Conservation (phyloP, 2,113 vertebrate genomes). For the Balaenoptera acutorostrata region DNA sequence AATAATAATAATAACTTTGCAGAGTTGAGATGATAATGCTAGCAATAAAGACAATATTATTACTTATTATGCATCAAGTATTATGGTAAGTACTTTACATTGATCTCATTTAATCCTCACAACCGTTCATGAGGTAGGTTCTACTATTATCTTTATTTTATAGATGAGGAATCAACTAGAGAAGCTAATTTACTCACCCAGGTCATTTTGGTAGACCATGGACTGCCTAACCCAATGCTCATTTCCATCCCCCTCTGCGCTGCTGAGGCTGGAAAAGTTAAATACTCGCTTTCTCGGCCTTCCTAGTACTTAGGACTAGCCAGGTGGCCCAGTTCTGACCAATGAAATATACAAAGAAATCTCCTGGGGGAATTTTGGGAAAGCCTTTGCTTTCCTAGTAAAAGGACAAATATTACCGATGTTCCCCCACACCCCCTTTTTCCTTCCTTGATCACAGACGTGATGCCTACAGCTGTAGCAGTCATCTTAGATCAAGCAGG, state of each 20-base stretch:
- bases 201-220: neutral
- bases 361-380: neutral
- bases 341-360: neutral
- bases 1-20: neutral
- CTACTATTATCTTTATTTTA: slow-evolving; percentile 28
- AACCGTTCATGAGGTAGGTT: neutral
- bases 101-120: slow-evolving; percentile 14
- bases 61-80: neutral
- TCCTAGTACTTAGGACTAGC: neutral
- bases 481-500: neutral
- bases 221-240: neutral
- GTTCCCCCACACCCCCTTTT: neutral
- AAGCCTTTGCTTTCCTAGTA: neutral
- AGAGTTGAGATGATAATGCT: neutral
- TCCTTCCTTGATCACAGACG: neutral
- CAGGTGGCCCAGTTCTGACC: neutral
- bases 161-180: slow-evolving; percentile 23
- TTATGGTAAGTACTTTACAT: neutral
- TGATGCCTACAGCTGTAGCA: neutral
- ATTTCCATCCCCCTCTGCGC: neutral
- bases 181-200: neutral
- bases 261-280: neutral
- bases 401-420: neutral
- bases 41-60: slow-evolving; percentile 6
- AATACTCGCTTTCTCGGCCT: neutral